phyloP scores from a whole-genome alignment of 2,113 vertebrate species.

The Aix galericulata region DNA sequence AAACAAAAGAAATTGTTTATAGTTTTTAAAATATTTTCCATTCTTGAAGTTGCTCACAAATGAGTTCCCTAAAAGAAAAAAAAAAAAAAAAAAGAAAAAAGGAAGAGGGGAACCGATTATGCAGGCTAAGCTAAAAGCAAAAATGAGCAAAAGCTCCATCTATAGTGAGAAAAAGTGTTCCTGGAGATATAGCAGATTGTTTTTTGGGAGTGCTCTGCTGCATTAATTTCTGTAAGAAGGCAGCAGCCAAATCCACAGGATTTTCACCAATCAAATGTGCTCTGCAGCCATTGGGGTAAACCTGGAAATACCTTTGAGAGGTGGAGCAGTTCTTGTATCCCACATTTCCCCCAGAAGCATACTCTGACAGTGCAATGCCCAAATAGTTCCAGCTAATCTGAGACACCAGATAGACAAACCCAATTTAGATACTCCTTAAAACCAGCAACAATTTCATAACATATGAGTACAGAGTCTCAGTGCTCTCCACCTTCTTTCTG shows the following conservation, averaged over 20 bases:
- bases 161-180: background rate
- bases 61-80: background rate
- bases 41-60: slow-evolving; percentile 28
- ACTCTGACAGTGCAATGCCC: background rate
- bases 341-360: background rate
- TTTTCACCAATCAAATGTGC: slow-evolving; percentile 1
- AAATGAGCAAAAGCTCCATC: background rate
- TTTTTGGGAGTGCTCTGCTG: background rate
- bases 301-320: background rate
- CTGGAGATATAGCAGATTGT: background rate
- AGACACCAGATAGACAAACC: background rate
- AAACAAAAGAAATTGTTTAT: slow-evolving; percentile 26
- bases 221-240: background rate
- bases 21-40: slow-evolving; percentile 47
- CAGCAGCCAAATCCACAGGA: background rate
- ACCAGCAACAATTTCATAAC: background rate
- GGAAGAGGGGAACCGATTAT: background rate
- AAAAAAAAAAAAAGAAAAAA: background rate
- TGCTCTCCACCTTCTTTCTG: background rate
- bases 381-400: background rate
- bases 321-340: background rate
- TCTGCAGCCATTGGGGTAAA: background rate
- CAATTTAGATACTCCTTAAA: background rate
- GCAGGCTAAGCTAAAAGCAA: background rate
- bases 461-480: background rate